These are phyloP conservation scores for Caenorhabditis afra DNA, from an alignment of 2,888 invertebrate species.

Conservation along the genomic window DNA sequence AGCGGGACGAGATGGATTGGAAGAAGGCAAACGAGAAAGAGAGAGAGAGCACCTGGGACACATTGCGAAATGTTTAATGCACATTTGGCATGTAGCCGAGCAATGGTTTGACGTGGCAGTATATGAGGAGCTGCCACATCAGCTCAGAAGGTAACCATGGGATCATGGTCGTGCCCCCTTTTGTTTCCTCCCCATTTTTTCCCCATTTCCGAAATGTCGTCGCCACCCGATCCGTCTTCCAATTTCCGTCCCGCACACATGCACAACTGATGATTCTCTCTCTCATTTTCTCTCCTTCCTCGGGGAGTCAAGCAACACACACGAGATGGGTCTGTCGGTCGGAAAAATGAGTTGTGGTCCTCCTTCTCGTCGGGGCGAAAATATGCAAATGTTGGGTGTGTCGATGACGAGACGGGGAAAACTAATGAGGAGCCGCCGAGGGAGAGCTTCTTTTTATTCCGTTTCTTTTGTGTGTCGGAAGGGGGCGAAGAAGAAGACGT, in stretches of 20 bases:
- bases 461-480: too few species aligned
- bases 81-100: too few species aligned
- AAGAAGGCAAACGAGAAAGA: too few species aligned
- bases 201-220: constrained; percentile 16
- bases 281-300: constrained; percentile 7
- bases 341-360: constrained; percentile 57
- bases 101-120: too few species aligned
- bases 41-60: constrained; percentile 31
- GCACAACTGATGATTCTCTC: constrained; percentile 28
- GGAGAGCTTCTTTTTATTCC: background rate
- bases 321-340: constrained; percentile 16
- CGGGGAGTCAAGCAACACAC: constrained; percentile 48
- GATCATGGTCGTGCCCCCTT: too few species aligned
- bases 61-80: constrained; percentile 9
- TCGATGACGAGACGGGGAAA: constrained; percentile 26
- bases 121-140: too few species aligned
- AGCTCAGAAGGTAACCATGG: too few species aligned
- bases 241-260: constrained; percentile 41
- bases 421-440: constrained; percentile 22
- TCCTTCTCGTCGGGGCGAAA: constrained; percentile 18
- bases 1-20: constrained; percentile 43
- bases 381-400: constrained; percentile 48
- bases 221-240: constrained; percentile 48
- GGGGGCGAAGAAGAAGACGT: constrained; percentile 16
- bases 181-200: background rate